Conservation (phyloP, 2,113 vertebrate species). For the Dicerorhinus sumatrensis region DNA sequence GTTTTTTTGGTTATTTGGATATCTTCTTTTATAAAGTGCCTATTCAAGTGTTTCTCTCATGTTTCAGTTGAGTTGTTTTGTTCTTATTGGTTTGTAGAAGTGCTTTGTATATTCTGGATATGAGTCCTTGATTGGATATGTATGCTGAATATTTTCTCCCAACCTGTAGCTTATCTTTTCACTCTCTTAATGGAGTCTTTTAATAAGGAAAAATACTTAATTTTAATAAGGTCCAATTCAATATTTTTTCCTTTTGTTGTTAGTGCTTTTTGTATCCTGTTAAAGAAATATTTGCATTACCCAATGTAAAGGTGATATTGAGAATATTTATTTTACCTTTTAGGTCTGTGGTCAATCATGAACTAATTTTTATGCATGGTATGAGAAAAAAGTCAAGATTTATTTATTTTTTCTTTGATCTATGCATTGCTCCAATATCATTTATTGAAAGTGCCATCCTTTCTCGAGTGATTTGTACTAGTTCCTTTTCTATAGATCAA, state of each 20-base stretch:
- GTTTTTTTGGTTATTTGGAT: background rate
- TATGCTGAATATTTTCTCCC: background rate
- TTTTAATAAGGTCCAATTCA: background rate
- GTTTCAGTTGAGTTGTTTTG: background rate
- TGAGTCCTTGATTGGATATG: background rate
- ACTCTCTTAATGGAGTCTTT: background rate
- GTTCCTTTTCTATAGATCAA: background rate
- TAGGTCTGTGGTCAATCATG: background rate
- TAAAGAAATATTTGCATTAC: background rate
- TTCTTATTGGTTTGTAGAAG: background rate
- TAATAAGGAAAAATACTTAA: background rate
- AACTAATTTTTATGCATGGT: background rate
- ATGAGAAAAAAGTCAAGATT: background rate
- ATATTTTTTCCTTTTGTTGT: background rate
- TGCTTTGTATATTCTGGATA: background rate
- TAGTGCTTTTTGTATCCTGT: background rate
- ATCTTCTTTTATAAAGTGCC: background rate
- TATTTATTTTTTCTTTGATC: background rate
- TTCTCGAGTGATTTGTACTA: background rate
- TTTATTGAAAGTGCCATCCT: background rate
- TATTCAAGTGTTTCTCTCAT: background rate
- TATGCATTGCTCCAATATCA: background rate
- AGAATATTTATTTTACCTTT: slow-evolving; percentile 1
- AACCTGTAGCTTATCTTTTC: background rate
- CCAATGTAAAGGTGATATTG: background rate